Conservation (phyloP, 2,888 invertebrate species). For the Meandrusa payeni region DNA sequence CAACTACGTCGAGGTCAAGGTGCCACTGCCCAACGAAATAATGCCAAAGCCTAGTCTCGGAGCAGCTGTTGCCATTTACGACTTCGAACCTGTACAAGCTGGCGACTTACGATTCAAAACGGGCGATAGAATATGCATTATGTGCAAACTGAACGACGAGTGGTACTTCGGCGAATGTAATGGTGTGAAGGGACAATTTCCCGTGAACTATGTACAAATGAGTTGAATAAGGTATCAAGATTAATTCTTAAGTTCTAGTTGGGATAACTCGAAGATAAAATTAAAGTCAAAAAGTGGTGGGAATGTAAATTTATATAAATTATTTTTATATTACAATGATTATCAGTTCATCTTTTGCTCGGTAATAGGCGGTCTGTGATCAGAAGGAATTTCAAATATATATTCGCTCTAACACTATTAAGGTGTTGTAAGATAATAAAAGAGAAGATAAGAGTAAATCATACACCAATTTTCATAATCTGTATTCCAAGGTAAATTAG, state of each 20-base stretch:
- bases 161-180: constrained; percentile 89
- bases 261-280: too few species aligned
- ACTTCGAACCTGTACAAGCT: constrained; percentile 83
- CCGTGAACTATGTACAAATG: constrained; percentile 86
- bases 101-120: constrained; percentile 59
- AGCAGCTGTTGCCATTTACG: constrained; percentile 84
- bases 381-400: not conserved
- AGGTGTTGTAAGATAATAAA: too few species aligned
- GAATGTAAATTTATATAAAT: too few species aligned
- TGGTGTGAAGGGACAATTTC: constrained; percentile 87
- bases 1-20: constrained; percentile 88
- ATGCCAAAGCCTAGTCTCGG: constrained; percentile 40
- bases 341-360: too few species aligned
- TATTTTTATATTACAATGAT: too few species aligned
- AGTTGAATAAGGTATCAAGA: constrained; percentile 35
- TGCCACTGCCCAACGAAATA: constrained; percentile 80
- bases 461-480: not conserved
- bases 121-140: constrained; percentile 80
- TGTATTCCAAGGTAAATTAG: too few species aligned
- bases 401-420: too few species aligned
- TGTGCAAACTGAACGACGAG: constrained; percentile 86
- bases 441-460: too few species aligned
- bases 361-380: not conserved
- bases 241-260: constrained; percentile 13
- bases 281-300: too few species aligned